Evolutionary conservation across 2,113 vertebrate genomes (phyloP), one percentile per base, ranked within the genome.

Genomic region (Hemiprocne comata): DNA sequence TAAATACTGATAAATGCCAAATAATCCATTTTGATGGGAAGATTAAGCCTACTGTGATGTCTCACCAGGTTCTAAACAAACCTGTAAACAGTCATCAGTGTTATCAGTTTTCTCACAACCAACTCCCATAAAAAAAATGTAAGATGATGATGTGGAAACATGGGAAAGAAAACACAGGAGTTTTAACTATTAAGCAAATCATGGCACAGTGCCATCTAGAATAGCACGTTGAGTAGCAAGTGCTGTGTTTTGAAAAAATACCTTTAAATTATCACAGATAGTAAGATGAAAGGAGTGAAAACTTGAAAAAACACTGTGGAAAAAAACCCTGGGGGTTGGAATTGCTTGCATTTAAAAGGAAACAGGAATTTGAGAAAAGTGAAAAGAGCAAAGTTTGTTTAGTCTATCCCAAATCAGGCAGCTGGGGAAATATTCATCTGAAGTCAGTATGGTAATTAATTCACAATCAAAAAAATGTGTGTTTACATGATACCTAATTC

Each of bases 61-160:
- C 34, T 70, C 40, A 46, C 11, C 8, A 62, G 29, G 46, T 70
- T 88, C 72, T 64, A 74, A 87, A 76, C 48, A 61, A 24, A 40
- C 9, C 13, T 24, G 21, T 16, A 40, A 85, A 54, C 12, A 78
- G 31, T 15, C 25, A 51, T 19, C 11, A 3, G 6, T 14, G 15
- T 62, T 66, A 83, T 82, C 40, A 53, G 51, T n/a, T 91, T 42
- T 42, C 14, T 19, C 24, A 61, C 44, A 76, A 55, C 3, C 10
- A 73, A 76, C 3, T 13, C 24, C 26, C 33, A 7, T 8, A 26
- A 75, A 64, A 87, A 79, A 86, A n/a, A 1, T 0, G 0, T 12
- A 67, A 51, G 31, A 77, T 9, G 21, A 85, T 11, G n/a, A 71
- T 24, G 9, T 6, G 29, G 34, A 57, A 77, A 66, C 0, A 2